Evolutionary conservation across 1,140 invertebrate genomes (phyloP).

Genomic region (Maniola jurtina): DNA sequence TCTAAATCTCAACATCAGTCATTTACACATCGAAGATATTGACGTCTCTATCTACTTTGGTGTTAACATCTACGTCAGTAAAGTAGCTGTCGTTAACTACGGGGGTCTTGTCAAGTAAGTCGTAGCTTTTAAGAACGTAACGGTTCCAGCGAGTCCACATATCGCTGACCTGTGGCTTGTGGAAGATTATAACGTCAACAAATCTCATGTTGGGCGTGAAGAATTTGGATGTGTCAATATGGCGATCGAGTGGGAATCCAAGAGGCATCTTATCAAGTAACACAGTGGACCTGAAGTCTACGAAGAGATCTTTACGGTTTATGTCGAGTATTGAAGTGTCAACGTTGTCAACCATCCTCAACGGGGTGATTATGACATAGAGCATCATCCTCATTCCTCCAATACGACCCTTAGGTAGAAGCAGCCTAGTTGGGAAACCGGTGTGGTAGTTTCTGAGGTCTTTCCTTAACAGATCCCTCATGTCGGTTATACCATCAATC

Average conservation of each 20-base stretch:
- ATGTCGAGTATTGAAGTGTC: slow-evolving; percentile 44
- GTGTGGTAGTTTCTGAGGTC: slow-evolving; percentile 35
- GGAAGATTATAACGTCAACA: slow-evolving; percentile 80
- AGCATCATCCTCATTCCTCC: slow-evolving; percentile 81
- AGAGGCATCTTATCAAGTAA: slow-evolving; percentile 80
- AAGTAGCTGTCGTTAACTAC: slow-evolving; percentile 13
- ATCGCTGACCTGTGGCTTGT: slow-evolving; percentile 63
- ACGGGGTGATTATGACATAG: slow-evolving; percentile 69
- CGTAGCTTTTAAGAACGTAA: slow-evolving; percentile 48
- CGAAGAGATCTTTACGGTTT: slow-evolving; percentile 44
- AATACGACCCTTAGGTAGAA: slow-evolving; percentile 81
- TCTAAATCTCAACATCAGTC: not conserved
- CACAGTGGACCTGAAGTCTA: slow-evolving; percentile 57
- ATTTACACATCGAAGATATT: slow-evolving; percentile 14
- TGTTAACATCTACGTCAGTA: slow-evolving; percentile 10
- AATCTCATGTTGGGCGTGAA: slow-evolving; percentile 80
- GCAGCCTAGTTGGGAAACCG: slow-evolving; percentile 80
- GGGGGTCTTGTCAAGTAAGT: slow-evolving; percentile 32
- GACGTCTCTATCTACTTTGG: slow-evolving; percentile 14
- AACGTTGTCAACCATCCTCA: slow-evolving; percentile 57
- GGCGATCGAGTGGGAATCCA: slow-evolving; percentile 84
- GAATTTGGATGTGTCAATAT: slow-evolving; percentile 74
- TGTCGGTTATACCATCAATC: slow-evolving; percentile 49
- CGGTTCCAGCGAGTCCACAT: slow-evolving; percentile 52
- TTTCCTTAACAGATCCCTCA: slow-evolving; percentile 48